Evolutionary conservation across 2,888 invertebrate species (phyloP), one percentile per base, ranked within the genome.

Genomic region (Chrysina gloriosa): DNA sequence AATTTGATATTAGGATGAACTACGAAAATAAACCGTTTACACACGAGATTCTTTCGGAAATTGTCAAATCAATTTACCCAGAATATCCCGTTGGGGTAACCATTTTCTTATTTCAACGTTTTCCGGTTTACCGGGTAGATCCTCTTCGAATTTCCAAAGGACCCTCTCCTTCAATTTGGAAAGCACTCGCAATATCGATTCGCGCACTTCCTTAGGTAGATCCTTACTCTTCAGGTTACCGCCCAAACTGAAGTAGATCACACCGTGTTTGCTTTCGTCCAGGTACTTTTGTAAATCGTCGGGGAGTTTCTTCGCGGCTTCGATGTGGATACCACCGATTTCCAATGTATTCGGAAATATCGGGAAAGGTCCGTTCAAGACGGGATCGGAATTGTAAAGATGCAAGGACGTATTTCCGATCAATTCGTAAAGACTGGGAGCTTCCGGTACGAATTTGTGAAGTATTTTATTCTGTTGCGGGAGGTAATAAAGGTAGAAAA

Each of bases 221-320:
- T 89, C 84, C n/a, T 84, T 81, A 70, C 87, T 87, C 63, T 85
- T 83, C 0, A 89, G 81, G 69, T 87, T 86, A 0, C 89, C 87
- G 1, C 89, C 90, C 76, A 90, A 85, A 72, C 86, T 88, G 70
- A 89, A 85, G 69, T 87, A 87, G 1, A 89, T 82, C 0, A 85
- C 87, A 0, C 89, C 89, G 42, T 87, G 71, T 56, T 80, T 82
- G 0, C 88, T 83, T 6, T 82, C 78, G 71, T 89, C 87, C 67
- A 89, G 75, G 67, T 85, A 80, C 16, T 81, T 79, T 78, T 87
- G 82, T 0, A 89, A 77, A 77, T 88, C 86, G 84, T 70, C 42
- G 0, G 79, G 76, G 1, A 75, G 31, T 48, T 74, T 70, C 65
- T 76, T 74, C 0, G 77, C 72, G 6, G 73, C 71, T 63, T 74